Evolutionary conservation across 2,888 invertebrate species (phyloP), one percentile per base, ranked within the genome.

Genomic region (Apoda limacodes): DNA sequence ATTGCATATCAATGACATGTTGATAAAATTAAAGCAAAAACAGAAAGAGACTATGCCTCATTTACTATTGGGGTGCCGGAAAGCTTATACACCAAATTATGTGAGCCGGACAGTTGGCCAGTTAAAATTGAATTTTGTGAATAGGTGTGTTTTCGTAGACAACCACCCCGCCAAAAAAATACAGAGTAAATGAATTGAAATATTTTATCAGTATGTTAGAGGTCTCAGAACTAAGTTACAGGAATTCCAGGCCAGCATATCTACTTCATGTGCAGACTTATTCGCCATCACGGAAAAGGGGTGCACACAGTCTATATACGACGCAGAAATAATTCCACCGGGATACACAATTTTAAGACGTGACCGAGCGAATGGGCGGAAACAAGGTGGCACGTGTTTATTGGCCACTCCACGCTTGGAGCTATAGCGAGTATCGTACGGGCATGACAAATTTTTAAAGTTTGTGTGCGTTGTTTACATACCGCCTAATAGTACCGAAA

Each of bases 211-310:
- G 14, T 35, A 39, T 11, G 35, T 35, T 9, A 33, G 39, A 13
- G 34, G 39, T 2, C 22, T 39, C 5, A 14, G 34, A 21, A 33
- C 32, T 2, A 40, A 39, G 32, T 12, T 37, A 17, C 23, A 34
- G 20, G 30, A 28, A 5, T 42, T 43, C 25, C 21, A 30, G 22
- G 9, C 5, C 1, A 25, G 28, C 5, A 9, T 48, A 5, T 17
- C 25, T 5, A 7, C 33, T 3, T 29, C 34, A 3, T 14, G 23
- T 5, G 31, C 28, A 5, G 41, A 49, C 15, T 25, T 47, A n/a
- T 46, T 40, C 31, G 48, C 46, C 2, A 39, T 50, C 1, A 47
- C 48, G 4, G 48, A 46, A 27, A 42, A 30, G 2, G 40, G 43
- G 1, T 42, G 40, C 14, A 40, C 35, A 31, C 19, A 40, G 13